phyloP scores from a whole-genome alignment of 2,797 vertebrate species.

The Hypotaenidia philippensis region DNA sequence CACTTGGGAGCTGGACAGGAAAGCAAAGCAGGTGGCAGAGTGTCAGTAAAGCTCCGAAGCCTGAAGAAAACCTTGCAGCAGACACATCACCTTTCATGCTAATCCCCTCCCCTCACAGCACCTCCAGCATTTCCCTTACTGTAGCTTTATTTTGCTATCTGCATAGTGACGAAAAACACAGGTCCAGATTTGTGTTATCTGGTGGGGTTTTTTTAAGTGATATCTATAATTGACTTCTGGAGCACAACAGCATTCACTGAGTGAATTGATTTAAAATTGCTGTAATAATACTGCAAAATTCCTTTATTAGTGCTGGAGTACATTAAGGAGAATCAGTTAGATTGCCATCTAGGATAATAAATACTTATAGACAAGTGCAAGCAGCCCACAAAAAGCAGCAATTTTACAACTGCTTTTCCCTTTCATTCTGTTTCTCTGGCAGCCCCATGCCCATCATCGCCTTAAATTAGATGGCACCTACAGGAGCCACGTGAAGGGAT shows the following conservation, averaged over 20 bases:
- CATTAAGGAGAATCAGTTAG: constrained; percentile 52
- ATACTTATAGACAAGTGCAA: constrained; percentile 44
- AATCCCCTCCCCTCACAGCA: neutral
- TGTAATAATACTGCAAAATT: constrained; percentile 66
- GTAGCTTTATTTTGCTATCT: constrained; percentile 34
- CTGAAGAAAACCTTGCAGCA: constrained; percentile 27
- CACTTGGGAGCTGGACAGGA: neutral
- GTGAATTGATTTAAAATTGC: constrained; percentile 64
- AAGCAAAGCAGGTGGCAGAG: constrained; percentile 11
- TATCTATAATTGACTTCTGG: constrained; percentile 58
- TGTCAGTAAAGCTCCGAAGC: neutral
- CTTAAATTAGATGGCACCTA: constrained; percentile 28
- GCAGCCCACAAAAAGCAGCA: constrained; percentile 32
- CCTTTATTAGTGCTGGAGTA: constrained; percentile 51
- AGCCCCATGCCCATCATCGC: constrained; percentile 1
- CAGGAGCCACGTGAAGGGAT: neutral
- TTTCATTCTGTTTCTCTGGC: constrained; percentile 12
- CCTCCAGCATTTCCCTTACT: neutral
- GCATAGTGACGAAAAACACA: neutral
- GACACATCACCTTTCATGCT: neutral
- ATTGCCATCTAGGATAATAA: constrained; percentile 65
- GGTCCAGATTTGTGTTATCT: neutral
- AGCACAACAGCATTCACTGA: neutral
- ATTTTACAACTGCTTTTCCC: constrained; percentile 48
- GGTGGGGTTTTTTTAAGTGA: neutral